Conservation (phyloP, 2,797 vertebrate species). For the Melopsittacus undulatus region DNA sequence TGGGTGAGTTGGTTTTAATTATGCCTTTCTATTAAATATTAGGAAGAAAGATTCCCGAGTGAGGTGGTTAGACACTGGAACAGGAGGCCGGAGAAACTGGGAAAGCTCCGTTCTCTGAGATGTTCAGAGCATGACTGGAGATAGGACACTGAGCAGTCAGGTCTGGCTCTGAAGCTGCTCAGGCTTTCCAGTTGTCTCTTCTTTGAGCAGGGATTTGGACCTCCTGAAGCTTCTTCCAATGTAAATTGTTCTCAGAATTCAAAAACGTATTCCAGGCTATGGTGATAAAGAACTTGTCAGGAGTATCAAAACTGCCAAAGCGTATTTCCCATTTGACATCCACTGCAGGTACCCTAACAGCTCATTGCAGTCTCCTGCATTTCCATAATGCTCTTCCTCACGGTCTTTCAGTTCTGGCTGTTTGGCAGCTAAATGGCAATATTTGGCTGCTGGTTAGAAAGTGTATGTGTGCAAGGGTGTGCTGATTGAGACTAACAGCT, state of each 20-base stretch:
- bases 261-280: rapidly evolving
- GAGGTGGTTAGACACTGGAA: neutral
- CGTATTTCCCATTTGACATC: neutral
- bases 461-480: rapidly evolving
- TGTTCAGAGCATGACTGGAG: neutral
- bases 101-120: neutral
- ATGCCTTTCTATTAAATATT: neutral
- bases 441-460: neutral
- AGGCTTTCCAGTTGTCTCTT: neutral
- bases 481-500: neutral
- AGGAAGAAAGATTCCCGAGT: neutral
- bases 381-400: neutral
- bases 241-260: neutral
- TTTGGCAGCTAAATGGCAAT: neutral
- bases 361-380: rapidly evolving
- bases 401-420: rapidly evolving
- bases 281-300: neutral
- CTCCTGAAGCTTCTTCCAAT: neutral
- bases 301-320: neutral
- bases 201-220: neutral
- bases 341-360: rapidly evolving
- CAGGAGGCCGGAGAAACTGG: rapidly evolving
- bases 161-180: no score
- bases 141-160: neutral
- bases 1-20: no score